Conservation (phyloP, 1,140 invertebrate species). For the Hetaerina americana region DNA sequence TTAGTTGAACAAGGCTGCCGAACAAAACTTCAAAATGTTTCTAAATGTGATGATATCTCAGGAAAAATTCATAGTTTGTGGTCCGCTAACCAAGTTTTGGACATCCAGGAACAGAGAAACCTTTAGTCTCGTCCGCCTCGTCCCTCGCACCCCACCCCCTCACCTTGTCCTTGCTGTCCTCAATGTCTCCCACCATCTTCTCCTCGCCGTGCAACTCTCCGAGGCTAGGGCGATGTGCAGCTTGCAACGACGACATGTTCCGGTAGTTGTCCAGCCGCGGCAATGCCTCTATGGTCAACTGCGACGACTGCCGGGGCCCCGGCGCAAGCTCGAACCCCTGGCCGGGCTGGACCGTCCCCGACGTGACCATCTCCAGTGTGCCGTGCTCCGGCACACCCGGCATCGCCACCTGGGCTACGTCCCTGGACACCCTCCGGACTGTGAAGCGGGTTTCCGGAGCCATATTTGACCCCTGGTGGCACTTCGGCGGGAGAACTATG, state of each 20-base stretch:
- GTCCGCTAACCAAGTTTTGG: no score
- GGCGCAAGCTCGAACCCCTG: background rate
- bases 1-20: no score
- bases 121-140: background rate
- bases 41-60: no score
- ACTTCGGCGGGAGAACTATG: no score
- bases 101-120: no score
- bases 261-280: slow-evolving; percentile 41
- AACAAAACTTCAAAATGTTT: no score
- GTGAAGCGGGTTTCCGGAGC: background rate
- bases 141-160: background rate
- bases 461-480: no score
- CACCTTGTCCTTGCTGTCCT: background rate
- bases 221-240: slow-evolving; percentile 33
- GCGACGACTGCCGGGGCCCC: background rate
- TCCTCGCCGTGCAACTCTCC: slow-evolving; percentile 34
- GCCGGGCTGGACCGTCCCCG: background rate
- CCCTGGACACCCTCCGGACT: background rate
- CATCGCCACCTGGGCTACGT: background rate
- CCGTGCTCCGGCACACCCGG: background rate
- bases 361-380: background rate
- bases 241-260: slow-evolving; percentile 36
- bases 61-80: no score
- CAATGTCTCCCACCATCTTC: background rate
- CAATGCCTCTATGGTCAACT: slow-evolving; percentile 34